Percentiles rank a stretch among this genome's conserved stretches.
Evolutionary conservation across 2,888 invertebrate species (phyloP).

Genomic region (Sycophila texana): DNA sequence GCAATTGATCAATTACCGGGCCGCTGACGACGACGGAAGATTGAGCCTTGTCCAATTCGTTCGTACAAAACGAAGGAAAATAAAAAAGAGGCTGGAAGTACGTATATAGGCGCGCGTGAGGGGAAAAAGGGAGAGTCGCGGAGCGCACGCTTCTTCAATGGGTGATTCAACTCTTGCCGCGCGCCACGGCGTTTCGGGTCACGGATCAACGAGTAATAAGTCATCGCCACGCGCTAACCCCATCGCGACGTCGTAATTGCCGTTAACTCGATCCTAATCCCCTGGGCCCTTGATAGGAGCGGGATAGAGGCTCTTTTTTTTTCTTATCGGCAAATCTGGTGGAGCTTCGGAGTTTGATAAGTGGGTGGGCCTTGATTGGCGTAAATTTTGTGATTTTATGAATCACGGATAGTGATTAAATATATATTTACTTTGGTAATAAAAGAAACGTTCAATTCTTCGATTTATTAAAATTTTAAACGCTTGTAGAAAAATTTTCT

Average conservation of each 20-base stretch:
- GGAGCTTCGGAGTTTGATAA: too few relatives aligned
- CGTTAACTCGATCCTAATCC: not conserved
- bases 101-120: not conserved
- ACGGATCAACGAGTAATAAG: constrained; percentile 72
- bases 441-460: too few relatives aligned
- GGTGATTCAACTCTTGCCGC: constrained; percentile 67
- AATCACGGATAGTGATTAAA: too few relatives aligned
- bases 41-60: constrained; percentile 59
- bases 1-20: constrained; percentile 58
- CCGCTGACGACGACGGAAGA: constrained; percentile 40
- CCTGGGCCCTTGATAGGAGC: not conserved
- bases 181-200: constrained; percentile 66
- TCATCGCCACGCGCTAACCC: constrained; percentile 67
- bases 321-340: too few relatives aligned
- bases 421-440: too few relatives aligned
- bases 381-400: too few relatives aligned
- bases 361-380: too few relatives aligned
- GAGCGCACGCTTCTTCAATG: constrained; percentile 62
- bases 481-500: too few relatives aligned
- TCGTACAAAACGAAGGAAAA: constrained; percentile 55
- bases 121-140: not conserved
- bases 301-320: not conserved
- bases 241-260: not conserved
- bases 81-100: constrained; percentile 18
- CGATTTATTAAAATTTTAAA: too few relatives aligned